Conservation (phyloP, 2,888 invertebrate genomes). For the Sesia apiformis region DNA sequence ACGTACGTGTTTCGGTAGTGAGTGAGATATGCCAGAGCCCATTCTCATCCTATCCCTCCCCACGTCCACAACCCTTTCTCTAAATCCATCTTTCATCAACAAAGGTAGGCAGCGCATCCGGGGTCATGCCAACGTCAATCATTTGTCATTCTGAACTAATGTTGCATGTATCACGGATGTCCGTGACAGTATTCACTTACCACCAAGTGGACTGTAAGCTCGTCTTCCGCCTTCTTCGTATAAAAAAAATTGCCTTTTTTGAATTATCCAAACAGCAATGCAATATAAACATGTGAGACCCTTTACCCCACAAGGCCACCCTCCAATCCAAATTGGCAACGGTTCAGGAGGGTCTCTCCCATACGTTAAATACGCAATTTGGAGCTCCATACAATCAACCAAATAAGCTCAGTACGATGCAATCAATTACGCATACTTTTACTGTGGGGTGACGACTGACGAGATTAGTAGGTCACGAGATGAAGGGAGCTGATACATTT, state of each 20-base stretch:
- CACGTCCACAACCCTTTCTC: too few species aligned
- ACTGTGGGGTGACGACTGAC: constrained; percentile 9
- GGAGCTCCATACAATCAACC: constrained; percentile 60
- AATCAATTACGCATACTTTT: constrained; percentile 68
- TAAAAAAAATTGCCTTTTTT: not conserved
- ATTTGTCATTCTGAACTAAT: not conserved
- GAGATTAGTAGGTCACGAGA: constrained; percentile 45
- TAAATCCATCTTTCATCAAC: too few species aligned
- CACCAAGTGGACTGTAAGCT: not conserved
- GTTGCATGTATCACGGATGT: not conserved
- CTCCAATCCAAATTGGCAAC: constrained; percentile 59
- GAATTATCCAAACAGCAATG: constrained; percentile 24
- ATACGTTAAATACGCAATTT: constrained; percentile 71
- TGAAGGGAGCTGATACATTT: not conserved
- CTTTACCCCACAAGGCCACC: constrained; percentile 25
- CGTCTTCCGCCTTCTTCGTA: not conserved
- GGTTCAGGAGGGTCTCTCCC: constrained; percentile 59
- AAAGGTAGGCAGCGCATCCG: too few species aligned
- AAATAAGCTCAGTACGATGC: constrained; percentile 64
- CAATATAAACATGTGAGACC: constrained; percentile 43
- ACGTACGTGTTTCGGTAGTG: too few species aligned
- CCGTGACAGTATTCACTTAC: too few species aligned
- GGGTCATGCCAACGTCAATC: not conserved
- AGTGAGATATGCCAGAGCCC: too few species aligned
- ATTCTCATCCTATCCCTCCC: too few species aligned